Conservation (phyloP, 2,113 vertebrate genomes). For the Psilopsiagon aurifrons region DNA sequence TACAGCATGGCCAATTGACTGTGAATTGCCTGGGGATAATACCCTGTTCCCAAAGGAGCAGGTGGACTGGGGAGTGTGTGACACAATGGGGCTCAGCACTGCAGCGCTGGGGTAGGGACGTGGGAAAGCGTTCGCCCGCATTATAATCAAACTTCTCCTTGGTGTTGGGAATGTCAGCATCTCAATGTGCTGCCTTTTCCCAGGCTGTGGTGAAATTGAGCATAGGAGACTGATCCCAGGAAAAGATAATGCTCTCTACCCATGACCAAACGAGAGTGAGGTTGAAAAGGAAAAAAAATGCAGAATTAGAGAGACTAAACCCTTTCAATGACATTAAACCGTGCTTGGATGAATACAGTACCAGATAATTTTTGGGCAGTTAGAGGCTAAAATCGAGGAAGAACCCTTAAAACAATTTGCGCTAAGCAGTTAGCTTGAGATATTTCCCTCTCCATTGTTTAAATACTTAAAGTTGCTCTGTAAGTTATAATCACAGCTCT, state of each 20-base stretch:
- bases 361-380: slow-evolving; percentile 52
- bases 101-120: slow-evolving; percentile 58
- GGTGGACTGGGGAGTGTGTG: slow-evolving; percentile 72
- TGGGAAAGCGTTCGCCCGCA: slow-evolving; percentile 77
- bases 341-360: slow-evolving; percentile 67
- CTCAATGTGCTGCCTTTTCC: slow-evolving; percentile 76
- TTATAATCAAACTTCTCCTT: slow-evolving; percentile 72
- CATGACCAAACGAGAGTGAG: background rate
- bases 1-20: slow-evolving; percentile 80
- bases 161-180: slow-evolving; percentile 56
- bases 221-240: slow-evolving; percentile 8
- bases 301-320: slow-evolving; percentile 61
- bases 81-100: slow-evolving; percentile 69
- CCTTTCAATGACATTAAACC: slow-evolving; percentile 55
- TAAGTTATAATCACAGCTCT: background rate
- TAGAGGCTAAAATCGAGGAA: background rate
- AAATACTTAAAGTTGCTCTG: background rate
- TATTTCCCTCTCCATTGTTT: background rate
- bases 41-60: slow-evolving; percentile 80
- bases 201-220: slow-evolving; percentile 32
- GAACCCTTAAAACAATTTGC: background rate
- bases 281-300: slow-evolving; percentile 2
- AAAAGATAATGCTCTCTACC: slow-evolving; percentile 17
- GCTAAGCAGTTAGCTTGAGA: background rate
- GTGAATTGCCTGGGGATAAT: slow-evolving; percentile 83